Conservation (phyloP, 2,888 invertebrate species). For the Mamestra brassicae region DNA sequence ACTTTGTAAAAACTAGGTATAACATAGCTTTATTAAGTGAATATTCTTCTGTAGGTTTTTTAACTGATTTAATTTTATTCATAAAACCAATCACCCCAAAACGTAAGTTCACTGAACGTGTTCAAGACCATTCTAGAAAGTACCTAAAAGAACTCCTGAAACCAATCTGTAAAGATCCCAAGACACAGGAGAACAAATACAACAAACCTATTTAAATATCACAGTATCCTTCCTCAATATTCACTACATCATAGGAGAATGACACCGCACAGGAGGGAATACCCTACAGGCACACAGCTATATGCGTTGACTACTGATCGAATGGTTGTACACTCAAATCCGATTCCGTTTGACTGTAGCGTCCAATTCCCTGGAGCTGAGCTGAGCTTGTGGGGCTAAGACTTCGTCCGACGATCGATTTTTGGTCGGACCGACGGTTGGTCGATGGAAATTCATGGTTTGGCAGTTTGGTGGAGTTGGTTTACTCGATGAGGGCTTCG, state of each 20-base stretch:
- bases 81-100: neutral
- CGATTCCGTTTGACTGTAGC: constrained; percentile 62
- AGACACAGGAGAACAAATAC: constrained; percentile 12
- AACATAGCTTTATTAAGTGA: too few relatives aligned
- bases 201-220: constrained; percentile 25
- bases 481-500: neutral
- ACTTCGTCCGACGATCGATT: constrained; percentile 40
- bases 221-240: neutral
- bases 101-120: neutral
- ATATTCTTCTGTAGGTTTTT: too few relatives aligned
- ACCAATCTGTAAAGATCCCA: neutral
- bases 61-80: too few relatives aligned
- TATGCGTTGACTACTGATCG: constrained; percentile 53
- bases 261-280: constrained; percentile 45
- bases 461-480: neutral
- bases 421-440: constrained; percentile 12
- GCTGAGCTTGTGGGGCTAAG: constrained; percentile 47
- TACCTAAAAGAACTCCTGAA: neutral
- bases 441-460: constrained; percentile 11
- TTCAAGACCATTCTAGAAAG: neutral
- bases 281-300: constrained; percentile 15
- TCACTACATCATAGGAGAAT: constrained; percentile 15
- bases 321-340: constrained; percentile 57
- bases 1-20: too few relatives aligned
- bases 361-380: constrained; percentile 55